Conservation (phyloP, 2,113 vertebrate genomes). For the Xiphorhynchus elegans region DNA sequence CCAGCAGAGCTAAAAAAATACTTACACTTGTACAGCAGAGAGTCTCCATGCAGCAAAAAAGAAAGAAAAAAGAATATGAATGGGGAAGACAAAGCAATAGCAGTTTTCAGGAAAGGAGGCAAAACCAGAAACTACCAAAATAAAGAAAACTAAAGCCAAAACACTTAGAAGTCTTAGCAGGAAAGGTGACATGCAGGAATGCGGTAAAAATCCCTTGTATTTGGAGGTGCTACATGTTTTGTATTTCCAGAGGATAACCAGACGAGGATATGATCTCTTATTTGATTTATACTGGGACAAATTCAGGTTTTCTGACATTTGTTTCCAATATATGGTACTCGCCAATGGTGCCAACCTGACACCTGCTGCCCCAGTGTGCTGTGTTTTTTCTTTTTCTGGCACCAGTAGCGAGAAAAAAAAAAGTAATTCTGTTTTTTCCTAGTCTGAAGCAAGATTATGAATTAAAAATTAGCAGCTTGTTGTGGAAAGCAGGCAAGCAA, state of each 20-base stretch:
- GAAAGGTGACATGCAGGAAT: conserved; percentile 53
- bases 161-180: conserved; percentile 49
- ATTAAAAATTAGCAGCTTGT: neutral
- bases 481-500: neutral
- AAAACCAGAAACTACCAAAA: conserved; percentile 57
- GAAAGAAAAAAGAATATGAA: conserved; percentile 81
- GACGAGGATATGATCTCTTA: neutral
- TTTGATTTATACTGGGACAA: neutral
- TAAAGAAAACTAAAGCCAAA: conserved; percentile 66
- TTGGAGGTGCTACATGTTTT: neutral
- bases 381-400: neutral
- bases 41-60: conserved; percentile 94
- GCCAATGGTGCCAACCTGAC: neutral
- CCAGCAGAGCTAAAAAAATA: conserved; percentile 78
- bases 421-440: neutral
- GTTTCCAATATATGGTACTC: neutral
- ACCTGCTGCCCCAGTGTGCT: neutral
- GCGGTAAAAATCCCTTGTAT: neutral
- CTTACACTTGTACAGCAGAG: conserved; percentile 99
- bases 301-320: neutral
- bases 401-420: neutral
- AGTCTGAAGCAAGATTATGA: neutral
- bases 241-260: neutral
- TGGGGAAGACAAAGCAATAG: conserved; percentile 78
- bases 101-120: conserved; percentile 62